Percentiles rank a stretch among this genome's conserved stretches.
These are phyloP conservation scores for Priocnemis perturbator DNA, from an alignment of 2,888 invertebrate species.

Conservation along the genomic window DNA sequence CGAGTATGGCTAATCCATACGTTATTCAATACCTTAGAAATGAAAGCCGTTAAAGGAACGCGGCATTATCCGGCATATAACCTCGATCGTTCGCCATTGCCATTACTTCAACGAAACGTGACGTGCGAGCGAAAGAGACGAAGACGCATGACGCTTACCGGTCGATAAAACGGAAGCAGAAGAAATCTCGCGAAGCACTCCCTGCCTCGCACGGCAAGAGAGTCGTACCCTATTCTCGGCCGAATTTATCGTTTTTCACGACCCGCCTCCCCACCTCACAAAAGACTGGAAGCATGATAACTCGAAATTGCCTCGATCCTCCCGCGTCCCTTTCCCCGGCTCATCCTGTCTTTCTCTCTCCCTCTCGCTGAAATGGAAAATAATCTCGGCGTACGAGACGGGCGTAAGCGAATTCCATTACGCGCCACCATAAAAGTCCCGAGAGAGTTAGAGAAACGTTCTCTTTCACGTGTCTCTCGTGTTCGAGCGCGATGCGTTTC, in stretches of 20 bases:
- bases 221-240: too few relatives aligned
- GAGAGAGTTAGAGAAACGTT: too few relatives aligned
- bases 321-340: too few relatives aligned
- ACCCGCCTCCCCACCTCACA: slow-evolving; percentile 39
- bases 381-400: slow-evolving; percentile 16
- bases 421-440: slow-evolving; percentile 11
- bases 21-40: too few relatives aligned
- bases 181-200: slow-evolving; percentile 46
- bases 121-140: slow-evolving; percentile 46
- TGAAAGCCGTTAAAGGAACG: too few relatives aligned
- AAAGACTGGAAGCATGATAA: slow-evolving; percentile 54
- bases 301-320: slow-evolving; percentile 49
- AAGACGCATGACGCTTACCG: slow-evolving; percentile 47
- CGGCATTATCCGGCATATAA: too few relatives aligned
- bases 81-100: too few relatives aligned
- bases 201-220: too few relatives aligned
- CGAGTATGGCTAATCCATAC: too few relatives aligned
- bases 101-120: slow-evolving; percentile 11
- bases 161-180: slow-evolving; percentile 44
- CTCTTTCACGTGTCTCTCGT: too few relatives aligned
- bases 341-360: background rate
- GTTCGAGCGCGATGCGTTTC: too few relatives aligned
- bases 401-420: slow-evolving; percentile 11
- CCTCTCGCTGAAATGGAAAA: slow-evolving; percentile 11
- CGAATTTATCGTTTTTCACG: slow-evolving; percentile 35